These are phyloP conservation scores for Botia almorhae DNA, from an alignment of 2,797 vertebrate genomes.

Conservation along the genomic window DNA sequence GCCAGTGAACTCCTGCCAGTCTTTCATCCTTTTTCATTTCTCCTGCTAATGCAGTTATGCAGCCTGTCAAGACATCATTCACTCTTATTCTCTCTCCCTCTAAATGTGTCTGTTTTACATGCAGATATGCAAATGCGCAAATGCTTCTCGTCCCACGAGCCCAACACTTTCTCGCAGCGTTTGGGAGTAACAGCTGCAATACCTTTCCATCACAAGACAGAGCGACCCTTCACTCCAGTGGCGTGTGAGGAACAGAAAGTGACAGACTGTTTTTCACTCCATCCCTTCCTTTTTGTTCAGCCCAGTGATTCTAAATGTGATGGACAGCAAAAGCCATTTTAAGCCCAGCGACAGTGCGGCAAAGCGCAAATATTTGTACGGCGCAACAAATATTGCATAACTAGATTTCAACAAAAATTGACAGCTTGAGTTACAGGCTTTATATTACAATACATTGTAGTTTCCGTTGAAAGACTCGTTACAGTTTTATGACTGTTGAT, in stretches of 20 bases:
- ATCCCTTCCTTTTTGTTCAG: slow-evolving; percentile 46
- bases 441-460: slow-evolving; percentile 28
- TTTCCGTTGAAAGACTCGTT: background rate
- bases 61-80: background rate
- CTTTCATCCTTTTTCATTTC: slow-evolving; percentile 35
- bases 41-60: slow-evolving; percentile 23
- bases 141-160: slow-evolving; percentile 4
- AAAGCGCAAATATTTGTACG: slow-evolving; percentile 37
- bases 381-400: slow-evolving; percentile 57
- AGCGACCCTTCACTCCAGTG: slow-evolving; percentile 51
- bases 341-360: slow-evolving; percentile 36
- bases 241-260: slow-evolving; percentile 56
- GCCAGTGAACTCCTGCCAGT: background rate
- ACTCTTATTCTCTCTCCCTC: background rate
- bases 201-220: slow-evolving; percentile 51
- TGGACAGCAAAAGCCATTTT: slow-evolving; percentile 59
- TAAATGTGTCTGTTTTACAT: slow-evolving; percentile 16
- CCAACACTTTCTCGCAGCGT: slow-evolving; percentile 6
- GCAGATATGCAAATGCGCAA: slow-evolving; percentile 8
- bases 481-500: slow-evolving; percentile 6
- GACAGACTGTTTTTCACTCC: slow-evolving; percentile 44
- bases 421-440: slow-evolving; percentile 32
- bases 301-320: slow-evolving; percentile 53
- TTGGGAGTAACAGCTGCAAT: slow-evolving; percentile 51
- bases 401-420: slow-evolving; percentile 49